These are phyloP conservation scores for Silurus meridionalis DNA, from an alignment of 2,113 vertebrate species.

Conservation along the genomic window DNA sequence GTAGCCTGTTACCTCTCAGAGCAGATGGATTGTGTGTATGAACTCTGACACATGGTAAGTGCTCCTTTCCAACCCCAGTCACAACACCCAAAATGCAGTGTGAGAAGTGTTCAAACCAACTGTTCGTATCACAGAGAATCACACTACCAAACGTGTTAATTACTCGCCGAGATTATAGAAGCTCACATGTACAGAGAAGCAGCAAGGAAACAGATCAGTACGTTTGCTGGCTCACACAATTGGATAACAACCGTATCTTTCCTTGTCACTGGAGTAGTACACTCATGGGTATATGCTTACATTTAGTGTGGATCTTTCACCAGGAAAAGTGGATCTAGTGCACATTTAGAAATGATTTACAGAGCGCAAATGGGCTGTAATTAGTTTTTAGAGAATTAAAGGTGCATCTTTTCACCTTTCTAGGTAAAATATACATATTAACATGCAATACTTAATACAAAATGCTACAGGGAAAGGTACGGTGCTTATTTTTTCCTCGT, in stretches of 20 bases:
- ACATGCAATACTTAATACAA: neutral
- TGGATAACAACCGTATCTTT: neutral
- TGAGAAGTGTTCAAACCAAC: slow-evolving; percentile 49
- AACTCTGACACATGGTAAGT: slow-evolving; percentile 57
- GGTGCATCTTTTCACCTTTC: neutral
- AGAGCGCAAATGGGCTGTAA: neutral
- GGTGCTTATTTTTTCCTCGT: neutral
- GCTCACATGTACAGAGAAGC: neutral
- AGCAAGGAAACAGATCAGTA: neutral
- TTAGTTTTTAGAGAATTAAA: neutral
- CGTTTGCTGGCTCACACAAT: neutral
- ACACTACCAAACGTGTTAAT: slow-evolving; percentile 48
- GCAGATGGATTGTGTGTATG: slow-evolving; percentile 55
- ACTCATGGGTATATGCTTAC: neutral
- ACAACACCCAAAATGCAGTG: slow-evolving; percentile 44
- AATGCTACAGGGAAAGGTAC: neutral
- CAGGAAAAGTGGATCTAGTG: neutral
- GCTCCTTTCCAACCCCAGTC: slow-evolving; percentile 47
- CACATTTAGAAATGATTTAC: neutral
- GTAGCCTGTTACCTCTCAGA: slow-evolving; percentile 44
- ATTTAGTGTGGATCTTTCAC: neutral
- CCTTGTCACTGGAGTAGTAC: neutral
- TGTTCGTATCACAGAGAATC: slow-evolving; percentile 46
- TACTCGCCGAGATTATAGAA: slow-evolving; percentile 34
- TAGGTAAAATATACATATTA: neutral